phyloP scores from a whole-genome alignment of 2,113 vertebrate genomes.

The Setophaga kirtlandii region DNA sequence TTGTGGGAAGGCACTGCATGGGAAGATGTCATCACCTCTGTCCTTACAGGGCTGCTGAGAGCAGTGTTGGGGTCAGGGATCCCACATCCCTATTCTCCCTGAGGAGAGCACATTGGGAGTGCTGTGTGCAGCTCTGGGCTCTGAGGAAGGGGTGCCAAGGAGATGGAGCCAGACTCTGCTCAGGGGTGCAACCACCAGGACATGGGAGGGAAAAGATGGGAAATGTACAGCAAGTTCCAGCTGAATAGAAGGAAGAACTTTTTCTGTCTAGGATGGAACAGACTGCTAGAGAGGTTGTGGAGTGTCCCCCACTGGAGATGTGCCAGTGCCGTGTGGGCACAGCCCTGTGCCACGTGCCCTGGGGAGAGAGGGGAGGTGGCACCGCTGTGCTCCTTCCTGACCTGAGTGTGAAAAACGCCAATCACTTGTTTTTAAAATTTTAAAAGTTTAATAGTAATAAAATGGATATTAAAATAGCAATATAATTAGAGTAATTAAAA shows the following conservation, averaged over 20 bases:
- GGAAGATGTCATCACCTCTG: neutral
- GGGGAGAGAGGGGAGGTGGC: neutral
- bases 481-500: too few species aligned
- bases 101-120: rapidly evolving
- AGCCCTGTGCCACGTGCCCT: rapidly evolving
- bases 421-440: too few species aligned
- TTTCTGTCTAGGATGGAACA: neutral
- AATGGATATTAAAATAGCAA: too few species aligned
- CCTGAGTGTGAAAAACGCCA: neutral
- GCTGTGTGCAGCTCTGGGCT: neutral
- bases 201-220: too few species aligned
- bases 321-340: rapidly evolving
- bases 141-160: neutral
- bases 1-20: neutral
- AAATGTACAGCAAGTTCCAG: neutral
- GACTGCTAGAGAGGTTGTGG: rapidly evolving
- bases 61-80: rapidly evolving
- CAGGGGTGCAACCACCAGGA: rapidly evolving
- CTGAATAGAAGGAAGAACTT: neutral
- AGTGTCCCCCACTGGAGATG: rapidly evolving
- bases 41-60: neutral
- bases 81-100: neutral
- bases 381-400: neutral
- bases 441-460: too few species aligned
- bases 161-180: neutral